Base-by-base conservation (phyloP, 2,797 vertebrate genomes). In the Malurus leucopterus region DNA sequence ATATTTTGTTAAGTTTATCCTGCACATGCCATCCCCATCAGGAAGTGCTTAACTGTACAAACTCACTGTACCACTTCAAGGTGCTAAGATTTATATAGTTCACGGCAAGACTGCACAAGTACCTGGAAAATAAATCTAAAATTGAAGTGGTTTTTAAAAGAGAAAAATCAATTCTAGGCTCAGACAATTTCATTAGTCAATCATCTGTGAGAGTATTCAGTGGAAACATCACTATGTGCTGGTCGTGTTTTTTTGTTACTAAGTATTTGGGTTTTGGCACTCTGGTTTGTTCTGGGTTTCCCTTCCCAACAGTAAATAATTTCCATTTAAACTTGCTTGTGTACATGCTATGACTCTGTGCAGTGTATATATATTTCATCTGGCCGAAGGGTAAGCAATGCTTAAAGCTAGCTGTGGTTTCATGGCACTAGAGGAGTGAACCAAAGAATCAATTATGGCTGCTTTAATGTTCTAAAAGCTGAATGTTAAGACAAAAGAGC, bases 201-300 rank as follows among this genome's bases (percentile, higher is more conserved):
- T 64, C 4, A 65, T 15, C 16, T 30, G 16, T 18, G 17, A 34
- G 2, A 51, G 4, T 34, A 24, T 38, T 65, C 40, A 65, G 17
- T 41, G 36, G 27, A 87, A 83, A 51, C 30, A 64, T 38, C n/a
- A 51, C 30, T 50, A 8, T 13, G 36, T 10, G 19, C 13, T 62
- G 24, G 3, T 2, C 1, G 1, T 30, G 27, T 0, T 2, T 32
- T 70, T 71, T 72, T 72, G 5, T 51, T 59, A 74, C 15, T 26
- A 76, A 22, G 4, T 22, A 73, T n/a, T 32, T 58, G 13, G 6
- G 0, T 10, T 81, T 55, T 62, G 17, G 26, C 21, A 40, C 41
- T 81, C n/a, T 49, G 16, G 18, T 23, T 75, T 78, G 32, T 26
- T 57, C 22, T 40, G 13, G 26, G 17, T 47, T 85, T 85, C 34